These are phyloP conservation scores for Pollicipes pollicipes DNA, from an alignment of 1,140 invertebrate species.

Conservation along the genomic window DNA sequence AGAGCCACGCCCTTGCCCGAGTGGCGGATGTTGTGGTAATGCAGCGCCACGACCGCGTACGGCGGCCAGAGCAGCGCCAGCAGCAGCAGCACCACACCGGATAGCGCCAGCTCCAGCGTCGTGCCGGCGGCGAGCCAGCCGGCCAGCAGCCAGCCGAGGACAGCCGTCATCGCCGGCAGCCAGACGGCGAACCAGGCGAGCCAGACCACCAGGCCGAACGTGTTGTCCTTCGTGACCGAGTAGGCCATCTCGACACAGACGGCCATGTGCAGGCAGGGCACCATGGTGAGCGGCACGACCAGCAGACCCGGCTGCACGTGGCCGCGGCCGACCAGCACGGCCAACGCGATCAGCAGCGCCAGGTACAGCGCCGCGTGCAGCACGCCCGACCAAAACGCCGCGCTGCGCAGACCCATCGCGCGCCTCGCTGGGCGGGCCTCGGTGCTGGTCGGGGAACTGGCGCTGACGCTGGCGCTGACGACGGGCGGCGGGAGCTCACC, in stretches of 20 bases:
- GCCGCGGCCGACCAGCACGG: neutral
- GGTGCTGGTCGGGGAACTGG: too few relatives aligned
- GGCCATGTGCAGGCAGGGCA: neutral
- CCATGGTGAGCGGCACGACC: neutral
- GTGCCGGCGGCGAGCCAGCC: neutral
- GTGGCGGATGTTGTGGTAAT: neutral
- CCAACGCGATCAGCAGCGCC: neutral
- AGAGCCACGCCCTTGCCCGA: neutral
- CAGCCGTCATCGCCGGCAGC: neutral
- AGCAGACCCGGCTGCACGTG: neutral
- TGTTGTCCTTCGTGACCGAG: neutral
- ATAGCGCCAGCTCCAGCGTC: neutral
- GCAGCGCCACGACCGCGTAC: neutral
- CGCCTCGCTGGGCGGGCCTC: too few relatives aligned
- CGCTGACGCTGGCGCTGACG: too few relatives aligned
- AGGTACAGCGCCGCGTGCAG: neutral
- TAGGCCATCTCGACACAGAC: neutral
- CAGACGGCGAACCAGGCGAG: neutral
- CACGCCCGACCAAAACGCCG: neutral
- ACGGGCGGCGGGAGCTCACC: too few relatives aligned
- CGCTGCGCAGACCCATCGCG: neutral
- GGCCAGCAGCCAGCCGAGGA: neutral
- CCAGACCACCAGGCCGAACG: neutral
- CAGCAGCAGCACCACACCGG: neutral
- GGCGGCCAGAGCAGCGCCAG: neutral